Evolutionary conservation across 2,113 vertebrate species (phyloP).

Genomic region (Lethenteron reissneri): DNA sequence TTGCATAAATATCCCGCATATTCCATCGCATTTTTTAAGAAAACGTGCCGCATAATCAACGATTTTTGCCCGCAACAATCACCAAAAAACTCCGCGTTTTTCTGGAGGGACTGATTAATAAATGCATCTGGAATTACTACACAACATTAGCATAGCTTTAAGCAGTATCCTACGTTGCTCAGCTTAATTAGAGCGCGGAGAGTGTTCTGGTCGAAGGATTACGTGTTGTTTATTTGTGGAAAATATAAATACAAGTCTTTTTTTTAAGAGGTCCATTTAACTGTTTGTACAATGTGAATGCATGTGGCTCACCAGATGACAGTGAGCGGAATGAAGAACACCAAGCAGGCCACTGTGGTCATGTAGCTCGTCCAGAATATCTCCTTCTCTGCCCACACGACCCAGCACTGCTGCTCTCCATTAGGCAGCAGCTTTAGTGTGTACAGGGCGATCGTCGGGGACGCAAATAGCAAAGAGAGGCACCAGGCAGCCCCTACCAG

Average conservation of each 20-base stretch:
- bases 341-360: constrained; percentile 32
- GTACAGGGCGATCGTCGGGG: constrained; percentile 35
- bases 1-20: no score
- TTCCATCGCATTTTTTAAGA: no score
- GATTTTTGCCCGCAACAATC: no score
- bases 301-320: constrained; percentile 30
- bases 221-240: neutral
- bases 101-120: no score
- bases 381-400: constrained; percentile 34
- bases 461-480: constrained; percentile 36
- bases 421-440: constrained; percentile 32
- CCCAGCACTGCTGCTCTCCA: constrained; percentile 37
- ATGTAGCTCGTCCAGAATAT: constrained; percentile 35
- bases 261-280: no score
- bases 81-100: no score
- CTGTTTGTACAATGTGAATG: neutral
- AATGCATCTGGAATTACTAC: no score
- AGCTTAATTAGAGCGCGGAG: no score
- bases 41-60: no score
- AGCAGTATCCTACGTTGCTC: no score
- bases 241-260: neutral
- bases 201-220: no score
- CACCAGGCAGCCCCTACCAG: constrained; percentile 27
- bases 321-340: constrained; percentile 36
- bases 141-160: no score